phyloP scores from a whole-genome alignment of 2,113 vertebrate genomes.

The Pao palembangensis region DNA sequence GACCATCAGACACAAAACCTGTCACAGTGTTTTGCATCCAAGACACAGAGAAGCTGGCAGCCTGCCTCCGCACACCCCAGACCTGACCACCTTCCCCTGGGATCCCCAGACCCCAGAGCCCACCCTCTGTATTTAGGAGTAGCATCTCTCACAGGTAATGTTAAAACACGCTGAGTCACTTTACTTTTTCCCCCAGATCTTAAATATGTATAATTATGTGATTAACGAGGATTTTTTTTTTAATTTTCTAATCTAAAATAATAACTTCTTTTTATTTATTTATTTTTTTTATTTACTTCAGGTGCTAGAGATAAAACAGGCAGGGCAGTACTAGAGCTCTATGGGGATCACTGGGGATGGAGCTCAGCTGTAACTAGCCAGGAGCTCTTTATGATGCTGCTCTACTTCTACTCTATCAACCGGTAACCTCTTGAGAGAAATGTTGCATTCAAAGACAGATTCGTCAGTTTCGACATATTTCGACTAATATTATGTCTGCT shows the following conservation, averaged over 20 bases:
- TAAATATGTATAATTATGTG: not conserved
- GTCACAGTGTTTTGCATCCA: conserved; percentile 13
- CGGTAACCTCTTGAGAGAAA: conserved; percentile 70
- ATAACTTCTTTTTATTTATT: too few relatives aligned
- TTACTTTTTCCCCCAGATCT: too few relatives aligned
- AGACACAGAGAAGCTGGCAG: conserved; percentile 21
- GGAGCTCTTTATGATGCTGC: conserved; percentile 77
- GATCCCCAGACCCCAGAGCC: conserved; percentile 63
- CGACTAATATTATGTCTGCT: not conserved
- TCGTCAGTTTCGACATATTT: not conserved
- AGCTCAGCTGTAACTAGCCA: conserved; percentile 66
- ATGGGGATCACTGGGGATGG: conserved; percentile 76
- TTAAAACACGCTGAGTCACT: not conserved
- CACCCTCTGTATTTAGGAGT: conserved; percentile 79
- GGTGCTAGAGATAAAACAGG: conserved; percentile 82
- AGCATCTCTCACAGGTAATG: conserved; percentile 83
- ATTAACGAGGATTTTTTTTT: not conserved
- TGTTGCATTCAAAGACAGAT: too few relatives aligned
- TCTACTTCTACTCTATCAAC: conserved; percentile 80
- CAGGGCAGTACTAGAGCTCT: conserved; percentile 82
- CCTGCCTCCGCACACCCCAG: conserved; percentile 28
- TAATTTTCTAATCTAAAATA: too few relatives aligned
- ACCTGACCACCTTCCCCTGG: conserved; percentile 58
- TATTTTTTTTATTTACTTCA: conserved; percentile 40
- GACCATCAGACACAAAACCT: conserved; percentile 33